Evolutionary conservation across 2,888 invertebrate species (phyloP), one percentile per base, ranked within the genome.

Genomic region (Harpalus rufipes): DNA sequence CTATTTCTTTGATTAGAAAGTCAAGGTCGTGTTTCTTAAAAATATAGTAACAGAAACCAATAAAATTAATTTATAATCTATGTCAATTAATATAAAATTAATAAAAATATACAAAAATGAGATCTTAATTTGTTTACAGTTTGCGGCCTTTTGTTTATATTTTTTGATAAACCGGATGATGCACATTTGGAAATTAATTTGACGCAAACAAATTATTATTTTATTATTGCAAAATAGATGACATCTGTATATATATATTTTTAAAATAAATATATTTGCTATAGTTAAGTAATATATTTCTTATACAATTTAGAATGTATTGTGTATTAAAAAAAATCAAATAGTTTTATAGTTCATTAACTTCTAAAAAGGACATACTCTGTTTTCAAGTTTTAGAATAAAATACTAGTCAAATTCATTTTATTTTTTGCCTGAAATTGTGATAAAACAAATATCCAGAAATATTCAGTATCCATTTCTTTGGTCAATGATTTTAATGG

Each of bases 151-250:
- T 39, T 39, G 25, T 68, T 68, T 68, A 25, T 68, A 32, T 39
- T 32, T 32, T 32, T 21, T 68, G 39, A n/a, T 68, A 39, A 14
- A 7, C 32, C 14, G 8, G 68, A 68, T 68, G 32, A 68, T 68
- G 68, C 68, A 68, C n/a, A 68, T 68, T 63, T 68, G 39, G 1
- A 68, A 39, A 14, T 39, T 39, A 14, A 32, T 32, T 68, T 68
- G 68, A 68, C 68, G 68, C n/a, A 68, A 68, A 39, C 39, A 25
- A 63, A 63, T 25, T 12, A 63, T 68, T 68, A 39, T 68, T 68
- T 68, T 2, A 68, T n/a, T 39, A 68, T 68, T 39, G 68, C 68
- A 68, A 63, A 63, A 68, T 68, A 14, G n/a, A 32, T 25, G 65
- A 65, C 14, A 32, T 65, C 4, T 25, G 32, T 68, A 1, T 14